These are phyloP conservation scores for Zelostemma sp. DNA, from an alignment of 1,140 invertebrate species.

Conservation along the genomic window DNA sequence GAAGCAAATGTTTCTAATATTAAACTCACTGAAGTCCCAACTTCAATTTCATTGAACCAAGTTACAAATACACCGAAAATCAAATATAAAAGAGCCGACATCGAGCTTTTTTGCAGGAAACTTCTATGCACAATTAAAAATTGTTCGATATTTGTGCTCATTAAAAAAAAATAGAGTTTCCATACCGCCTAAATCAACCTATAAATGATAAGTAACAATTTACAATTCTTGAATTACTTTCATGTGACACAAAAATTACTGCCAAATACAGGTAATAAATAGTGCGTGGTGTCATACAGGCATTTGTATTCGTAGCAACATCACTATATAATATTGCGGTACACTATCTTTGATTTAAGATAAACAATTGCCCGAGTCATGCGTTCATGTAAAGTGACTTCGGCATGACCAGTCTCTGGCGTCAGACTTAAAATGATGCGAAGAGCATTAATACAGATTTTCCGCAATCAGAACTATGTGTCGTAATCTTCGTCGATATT, in stretches of 20 bases:
- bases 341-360: neutral
- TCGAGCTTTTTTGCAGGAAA: too few species aligned
- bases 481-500: constrained; percentile 69
- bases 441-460: constrained; percentile 7
- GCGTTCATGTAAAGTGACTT: neutral
- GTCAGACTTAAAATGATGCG: constrained; percentile 39
- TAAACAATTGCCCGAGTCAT: neutral
- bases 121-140: too few species aligned
- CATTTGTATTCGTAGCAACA: neutral
- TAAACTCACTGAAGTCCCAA: too few species aligned
- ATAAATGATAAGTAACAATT: too few species aligned
- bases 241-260: neutral
- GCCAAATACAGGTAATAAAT: neutral
- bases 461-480: constrained; percentile 56
- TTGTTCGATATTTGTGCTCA: too few species aligned
- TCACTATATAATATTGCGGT: neutral
- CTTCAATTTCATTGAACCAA: too few species aligned
- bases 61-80: too few species aligned
- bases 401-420: constrained; percentile 16
- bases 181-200: too few species aligned
- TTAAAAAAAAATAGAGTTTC: too few species aligned
- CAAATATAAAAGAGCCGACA: too few species aligned
- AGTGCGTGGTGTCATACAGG: neutral
- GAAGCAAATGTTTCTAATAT: too few species aligned
- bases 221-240: neutral